Conservation (phyloP, 2,888 invertebrate species). For the Drosophila paramelanica region DNA sequence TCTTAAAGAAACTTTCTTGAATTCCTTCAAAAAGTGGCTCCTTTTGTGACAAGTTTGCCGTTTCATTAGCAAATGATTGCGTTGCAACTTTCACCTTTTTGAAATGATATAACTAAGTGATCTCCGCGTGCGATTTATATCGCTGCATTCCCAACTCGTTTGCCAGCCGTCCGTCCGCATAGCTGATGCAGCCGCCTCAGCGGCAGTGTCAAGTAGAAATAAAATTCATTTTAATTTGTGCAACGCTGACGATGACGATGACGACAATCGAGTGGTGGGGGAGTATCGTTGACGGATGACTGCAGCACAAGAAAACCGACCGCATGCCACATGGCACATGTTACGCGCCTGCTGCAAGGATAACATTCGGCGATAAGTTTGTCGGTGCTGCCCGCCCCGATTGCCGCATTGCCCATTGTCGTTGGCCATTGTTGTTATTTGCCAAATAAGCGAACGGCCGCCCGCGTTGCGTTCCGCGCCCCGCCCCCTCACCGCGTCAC, state of each 20-base stretch:
- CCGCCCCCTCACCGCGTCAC: neutral
- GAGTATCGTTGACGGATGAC: conserved; percentile 18
- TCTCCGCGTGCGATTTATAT: conserved; percentile 15
- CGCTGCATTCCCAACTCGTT: conserved; percentile 10
- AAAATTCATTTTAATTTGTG: conserved; percentile 70
- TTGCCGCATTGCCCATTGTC: conserved; percentile 42
- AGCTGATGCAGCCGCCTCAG: conserved; percentile 15
- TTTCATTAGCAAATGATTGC: conserved; percentile 2
- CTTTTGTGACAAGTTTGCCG: neutral
- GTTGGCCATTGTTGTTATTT: conserved; percentile 73
- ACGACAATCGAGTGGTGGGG: neutral
- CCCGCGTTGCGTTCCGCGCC: conserved; percentile 6
- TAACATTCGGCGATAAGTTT: conserved; percentile 55
- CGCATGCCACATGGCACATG: conserved; percentile 8
- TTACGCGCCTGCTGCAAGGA: conserved; percentile 52
- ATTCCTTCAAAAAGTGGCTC: too few species aligned
- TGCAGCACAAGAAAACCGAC: conserved; percentile 12
- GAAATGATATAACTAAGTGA: conserved; percentile 40
- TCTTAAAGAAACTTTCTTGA: neutral
- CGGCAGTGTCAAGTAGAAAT: conserved; percentile 58
- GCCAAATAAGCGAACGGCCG: conserved; percentile 67
- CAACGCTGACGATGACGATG: conserved; percentile 27
- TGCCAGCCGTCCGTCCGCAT: conserved; percentile 6
- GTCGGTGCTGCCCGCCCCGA: conserved; percentile 7
- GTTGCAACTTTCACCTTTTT: conserved; percentile 35